Conservation (phyloP, 64 coral and sea anemone genomes). For the Anthopleura sola region DNA sequence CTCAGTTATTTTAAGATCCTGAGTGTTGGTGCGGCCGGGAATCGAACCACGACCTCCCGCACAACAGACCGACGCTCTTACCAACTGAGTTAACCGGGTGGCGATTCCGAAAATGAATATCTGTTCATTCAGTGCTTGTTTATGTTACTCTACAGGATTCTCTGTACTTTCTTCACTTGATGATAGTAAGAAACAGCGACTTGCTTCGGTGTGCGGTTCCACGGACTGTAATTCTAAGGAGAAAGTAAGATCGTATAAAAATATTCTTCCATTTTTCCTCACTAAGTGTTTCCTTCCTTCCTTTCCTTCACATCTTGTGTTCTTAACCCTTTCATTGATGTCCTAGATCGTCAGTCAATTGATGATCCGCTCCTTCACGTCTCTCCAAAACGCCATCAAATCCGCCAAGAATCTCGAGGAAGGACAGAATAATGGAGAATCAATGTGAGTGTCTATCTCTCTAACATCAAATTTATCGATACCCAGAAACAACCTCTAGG, state of each 20-base stretch:
- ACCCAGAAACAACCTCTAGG: too few species aligned
- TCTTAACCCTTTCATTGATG: neutral
- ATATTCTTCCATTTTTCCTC: neutral
- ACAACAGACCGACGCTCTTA: too few species aligned
- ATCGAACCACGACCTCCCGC: too few species aligned
- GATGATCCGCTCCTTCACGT: slow-evolving; percentile 77
- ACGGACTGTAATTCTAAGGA: slow-evolving; percentile 26
- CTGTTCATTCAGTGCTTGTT: neutral
- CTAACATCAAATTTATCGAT: neutral
- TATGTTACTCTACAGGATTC: neutral
- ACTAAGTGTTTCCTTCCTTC: neutral
- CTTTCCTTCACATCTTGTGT: neutral
- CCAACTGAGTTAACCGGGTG: too few species aligned
- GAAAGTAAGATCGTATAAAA: slow-evolving; percentile 31
- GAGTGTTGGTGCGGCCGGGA: too few species aligned
- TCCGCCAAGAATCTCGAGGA: slow-evolving; percentile 70
- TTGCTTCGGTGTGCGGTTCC: slow-evolving; percentile 54
- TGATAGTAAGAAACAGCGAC: slow-evolving; percentile 24
- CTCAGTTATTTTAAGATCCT: too few species aligned
- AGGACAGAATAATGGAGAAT: slow-evolving; percentile 3
- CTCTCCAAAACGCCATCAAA: slow-evolving; percentile 88
- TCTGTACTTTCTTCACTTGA: slow-evolving; percentile 2
- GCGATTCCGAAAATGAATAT: too few species aligned
- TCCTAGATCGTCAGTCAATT: slow-evolving; percentile 73
- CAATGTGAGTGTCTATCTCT: slow-evolving; percentile 7